Evolutionary conservation across 1,140 invertebrate genomes (phyloP), one percentile per base, ranked within the genome.

Genomic region (Aphelenchoides avenae): DNA sequence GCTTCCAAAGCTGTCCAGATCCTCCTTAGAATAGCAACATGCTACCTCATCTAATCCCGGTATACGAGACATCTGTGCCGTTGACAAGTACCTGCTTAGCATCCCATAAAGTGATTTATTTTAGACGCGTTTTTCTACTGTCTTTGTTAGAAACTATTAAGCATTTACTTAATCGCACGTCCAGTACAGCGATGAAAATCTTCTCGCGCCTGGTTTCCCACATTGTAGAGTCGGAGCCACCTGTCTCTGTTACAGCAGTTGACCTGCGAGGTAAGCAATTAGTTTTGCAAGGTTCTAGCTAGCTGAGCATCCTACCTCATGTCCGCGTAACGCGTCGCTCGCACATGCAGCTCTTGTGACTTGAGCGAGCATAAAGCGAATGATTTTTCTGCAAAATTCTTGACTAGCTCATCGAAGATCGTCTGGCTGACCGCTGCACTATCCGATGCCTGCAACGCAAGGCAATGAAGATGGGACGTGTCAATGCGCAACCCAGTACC

Each of bases 381-480:
- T 5, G 57, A 57, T 9, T 61, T 57, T 2, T 57, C 18, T n/a
- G 56, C 22, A 11, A 22, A 54, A n/a, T 15, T 51, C n/a, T 52
- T 29, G n/a, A 52, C 39, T 50, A n/a, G 9, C 24, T 51, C 1
- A 20, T 61, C 55, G 54, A 15, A 26, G 27, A 11, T 55, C 48
- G 13, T 18, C 33, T 59, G 9, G 18, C 15, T 33, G 20, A 59
- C 54, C 20, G 15, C n/a, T n/a, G 18, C n/a, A n/a, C n/a, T n/a
- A n/a, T n/a, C n/a, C n/a, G n/a, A n/a, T n/a, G n/a, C n/a, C n/a
- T n/a, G n/a, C n/a, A n/a, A 27, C 52, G 57, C 18, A 55, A 57
- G 61, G 13, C 4, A 43, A 50, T 44, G 11, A 3, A 57, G 18
- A 13, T 36, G 18, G 13, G 34, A 13, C 34, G 34, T 36, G 34